phyloP scores from a whole-genome alignment of 2,888 invertebrate species.

The Tetheella fluctuosa region DNA sequence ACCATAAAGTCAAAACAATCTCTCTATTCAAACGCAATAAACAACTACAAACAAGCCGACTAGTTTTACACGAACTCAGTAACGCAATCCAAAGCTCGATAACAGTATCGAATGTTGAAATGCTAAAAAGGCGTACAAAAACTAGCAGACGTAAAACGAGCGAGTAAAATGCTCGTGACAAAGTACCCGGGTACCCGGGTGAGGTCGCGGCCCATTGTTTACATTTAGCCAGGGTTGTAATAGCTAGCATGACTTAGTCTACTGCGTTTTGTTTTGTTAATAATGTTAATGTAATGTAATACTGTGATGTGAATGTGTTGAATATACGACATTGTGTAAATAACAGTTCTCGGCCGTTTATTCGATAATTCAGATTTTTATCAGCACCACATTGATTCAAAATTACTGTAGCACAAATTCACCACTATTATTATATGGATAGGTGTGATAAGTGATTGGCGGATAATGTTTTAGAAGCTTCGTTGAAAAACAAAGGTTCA shows the following conservation, averaged over 20 bases:
- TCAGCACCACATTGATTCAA: conserved; percentile 66
- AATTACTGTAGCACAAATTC: conserved; percentile 53
- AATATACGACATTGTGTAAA: no score
- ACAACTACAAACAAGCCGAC: conserved; percentile 1
- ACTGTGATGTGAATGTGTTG: no score
- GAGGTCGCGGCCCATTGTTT: conserved; percentile 48
- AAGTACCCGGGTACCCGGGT: conserved; percentile 43
- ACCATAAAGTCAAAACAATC: conserved; percentile 22
- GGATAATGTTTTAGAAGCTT: no score
- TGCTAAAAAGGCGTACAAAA: conserved; percentile 46
- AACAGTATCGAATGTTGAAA: conserved; percentile 45
- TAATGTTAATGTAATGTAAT: conserved; percentile 7
- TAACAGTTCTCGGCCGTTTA: no score
- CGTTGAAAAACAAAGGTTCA: no score
- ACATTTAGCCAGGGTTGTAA: conserved; percentile 38
- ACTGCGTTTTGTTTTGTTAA: conserved; percentile 4
- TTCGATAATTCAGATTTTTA: conserved; percentile 39
- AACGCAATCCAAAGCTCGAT: conserved; percentile 24
- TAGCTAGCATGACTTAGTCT: conserved; percentile 27
- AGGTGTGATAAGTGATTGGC: not conserved
- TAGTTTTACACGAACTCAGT: not conserved
- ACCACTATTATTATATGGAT: conserved; percentile 19
- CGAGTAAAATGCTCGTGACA: conserved; percentile 54
- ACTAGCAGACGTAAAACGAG: conserved; percentile 53
- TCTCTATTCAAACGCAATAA: conserved; percentile 8